These are phyloP conservation scores for Latrodectus hesperus DNA, from an alignment of 2,888 invertebrate genomes.

Conservation along the genomic window DNA sequence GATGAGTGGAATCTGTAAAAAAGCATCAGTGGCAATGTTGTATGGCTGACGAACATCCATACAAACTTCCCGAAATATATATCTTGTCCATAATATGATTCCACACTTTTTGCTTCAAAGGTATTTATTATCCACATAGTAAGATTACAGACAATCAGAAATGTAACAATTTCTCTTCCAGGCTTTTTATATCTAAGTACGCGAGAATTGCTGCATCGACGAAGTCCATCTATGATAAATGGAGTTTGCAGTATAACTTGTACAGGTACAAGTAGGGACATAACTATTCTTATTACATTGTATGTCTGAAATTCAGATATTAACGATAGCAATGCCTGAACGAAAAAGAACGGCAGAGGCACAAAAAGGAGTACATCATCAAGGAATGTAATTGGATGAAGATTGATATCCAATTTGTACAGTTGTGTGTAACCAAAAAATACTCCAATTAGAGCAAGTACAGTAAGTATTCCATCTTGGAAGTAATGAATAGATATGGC, in stretches of 20 bases:
- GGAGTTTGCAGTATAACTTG: constrained; percentile 85
- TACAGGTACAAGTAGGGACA: constrained; percentile 74
- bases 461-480: constrained; percentile 79
- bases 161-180: constrained; percentile 84
- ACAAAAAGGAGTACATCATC: constrained; percentile 84
- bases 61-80: constrained; percentile 82
- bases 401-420: constrained; percentile 81
- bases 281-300: constrained; percentile 37
- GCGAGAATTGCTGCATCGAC: constrained; percentile 82
- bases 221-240: constrained; percentile 83
- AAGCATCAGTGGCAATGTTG: constrained; percentile 84
- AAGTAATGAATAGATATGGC: constrained; percentile 71
- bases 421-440: constrained; percentile 81
- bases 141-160: constrained; percentile 84
- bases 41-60: constrained; percentile 84
- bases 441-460: constrained; percentile 79
- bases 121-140: constrained; percentile 86
- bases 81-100: constrained; percentile 79
- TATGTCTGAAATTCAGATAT: constrained; percentile 53
- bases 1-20: constrained; percentile 86
- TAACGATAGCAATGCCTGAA: constrained; percentile 80
- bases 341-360: constrained; percentile 83
- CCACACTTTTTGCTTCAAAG: constrained; percentile 80
- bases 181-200: constrained; percentile 82
- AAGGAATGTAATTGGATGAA: constrained; percentile 78